Base-by-base conservation (phyloP, 2,888 invertebrate species). In the Polymixis lichenea region DNA sequence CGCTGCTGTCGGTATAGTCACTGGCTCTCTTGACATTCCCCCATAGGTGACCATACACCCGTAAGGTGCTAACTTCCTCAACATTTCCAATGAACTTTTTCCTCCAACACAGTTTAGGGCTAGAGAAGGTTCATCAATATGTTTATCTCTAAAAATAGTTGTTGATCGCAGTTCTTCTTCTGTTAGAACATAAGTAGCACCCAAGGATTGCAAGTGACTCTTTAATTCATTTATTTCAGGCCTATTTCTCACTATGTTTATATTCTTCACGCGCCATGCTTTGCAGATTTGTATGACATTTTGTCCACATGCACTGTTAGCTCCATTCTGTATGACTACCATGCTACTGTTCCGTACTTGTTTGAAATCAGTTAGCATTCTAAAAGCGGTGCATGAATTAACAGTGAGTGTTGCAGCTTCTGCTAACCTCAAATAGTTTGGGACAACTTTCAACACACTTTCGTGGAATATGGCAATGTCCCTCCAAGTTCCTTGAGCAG, bases 71-170 rank as follows among this genome's bases (percentile, higher is more conserved):
- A 99, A 95, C 88, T 98, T 98, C 65, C 98, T 97, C 72, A 98
- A 93, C 88, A 99, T 96, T 93, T 99, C 98, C n/a, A 98, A 97
- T 5, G 98, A 98, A 94, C 88, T 93, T 91, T 98, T 98, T 0
- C 99, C 99, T 49, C 99, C 99, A 51, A 99, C 98, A 95, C 99
- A 99, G 93, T 99, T 99, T 3, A 99, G 95, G 0, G 98, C 99
- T 46, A 99, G 94, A 87, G 97, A 97, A n/a, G 99, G 99, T 88
- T 97, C 97, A 5, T 97, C 95, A 74, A 97, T 89, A 72, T 97
- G 88, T 72, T 97, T 97, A 11, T 95, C 93, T 82, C 94, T 95
- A 77, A 96, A 96, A 68, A 96, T 92, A 58, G 85, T 91, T 72
- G 95, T 95, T 58, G 90, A 88, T 22, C 93, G 87, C 58, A 95